Evolutionary conservation across 2,888 invertebrate genomes (phyloP).

Genomic region (Sarcophaga rosellei): DNA sequence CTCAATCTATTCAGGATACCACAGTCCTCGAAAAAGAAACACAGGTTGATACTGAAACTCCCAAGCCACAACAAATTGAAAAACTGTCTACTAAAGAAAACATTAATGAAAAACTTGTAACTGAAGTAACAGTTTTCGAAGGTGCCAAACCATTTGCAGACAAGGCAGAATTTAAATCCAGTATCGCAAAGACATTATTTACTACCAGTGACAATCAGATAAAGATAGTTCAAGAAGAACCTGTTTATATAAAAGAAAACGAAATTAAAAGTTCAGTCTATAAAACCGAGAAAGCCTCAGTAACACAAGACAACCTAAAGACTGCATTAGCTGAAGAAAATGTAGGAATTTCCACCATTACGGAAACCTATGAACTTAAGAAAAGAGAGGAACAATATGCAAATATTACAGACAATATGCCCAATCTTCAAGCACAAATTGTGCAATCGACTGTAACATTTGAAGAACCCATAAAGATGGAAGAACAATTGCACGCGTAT

Average conservation of each 20-base stretch:
- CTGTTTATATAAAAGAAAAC: conserved; percentile 58
- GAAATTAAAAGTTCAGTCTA: conserved; percentile 13
- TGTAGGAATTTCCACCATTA: conserved; percentile 72
- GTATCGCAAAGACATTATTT: conserved; percentile 55
- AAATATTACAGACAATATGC: conserved; percentile 62
- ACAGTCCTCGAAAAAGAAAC: conserved; percentile 69
- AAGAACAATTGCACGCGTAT: conserved; percentile 13
- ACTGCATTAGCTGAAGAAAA: conserved; percentile 74
- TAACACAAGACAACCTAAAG: conserved; percentile 70
- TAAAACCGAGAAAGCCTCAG: conserved; percentile 65
- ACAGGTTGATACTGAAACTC: not conserved
- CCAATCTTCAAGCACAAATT: conserved; percentile 70
- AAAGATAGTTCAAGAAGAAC: conserved; percentile 72
- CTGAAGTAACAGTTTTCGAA: conserved; percentile 72
- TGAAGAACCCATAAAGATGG: conserved; percentile 70
- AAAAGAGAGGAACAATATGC: conserved; percentile 69
- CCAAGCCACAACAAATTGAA: conserved; percentile 42
- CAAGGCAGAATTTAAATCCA: not conserved
- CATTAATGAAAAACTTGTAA: conserved; percentile 70
- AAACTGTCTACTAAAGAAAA: conserved; percentile 46
- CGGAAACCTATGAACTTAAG: conserved; percentile 73
- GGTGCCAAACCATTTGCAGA: conserved; percentile 56
- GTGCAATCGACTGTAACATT: conserved; percentile 71
- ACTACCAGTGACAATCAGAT: conserved; percentile 68
- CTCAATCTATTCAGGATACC: conserved; percentile 65